phyloP scores from a whole-genome alignment of 2,888 invertebrate genomes.

The Torymus texanus region DNA sequence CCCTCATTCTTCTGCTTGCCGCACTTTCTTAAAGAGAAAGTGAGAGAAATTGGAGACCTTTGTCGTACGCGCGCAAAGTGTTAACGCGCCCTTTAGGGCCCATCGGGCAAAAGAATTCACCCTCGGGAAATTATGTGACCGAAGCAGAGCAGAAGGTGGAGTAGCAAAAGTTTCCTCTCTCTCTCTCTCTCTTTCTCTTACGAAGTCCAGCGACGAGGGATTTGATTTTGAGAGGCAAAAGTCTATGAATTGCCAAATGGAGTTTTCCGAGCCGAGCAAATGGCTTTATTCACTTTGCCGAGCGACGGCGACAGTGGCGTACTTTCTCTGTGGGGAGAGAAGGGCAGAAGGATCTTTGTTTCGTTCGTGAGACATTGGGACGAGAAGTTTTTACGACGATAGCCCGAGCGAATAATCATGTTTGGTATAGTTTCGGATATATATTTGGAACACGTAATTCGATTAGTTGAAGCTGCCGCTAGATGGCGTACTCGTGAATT shows the following conservation, averaged over 20 bases:
- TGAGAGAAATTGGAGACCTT: conserved; percentile 68
- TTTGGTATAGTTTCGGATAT: neutral
- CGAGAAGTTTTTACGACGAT: conserved; percentile 24
- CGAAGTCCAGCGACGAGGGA: conserved; percentile 40
- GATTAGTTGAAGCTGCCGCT: neutral
- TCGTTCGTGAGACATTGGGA: conserved; percentile 19
- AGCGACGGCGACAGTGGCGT: neutral
- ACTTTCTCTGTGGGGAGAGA: conserved; percentile 6
- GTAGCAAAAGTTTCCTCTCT: conserved; percentile 41
- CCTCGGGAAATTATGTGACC: conserved; percentile 69
- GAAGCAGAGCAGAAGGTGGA: neutral
- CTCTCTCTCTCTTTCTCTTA: conserved; percentile 14
- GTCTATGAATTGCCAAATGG: conserved; percentile 41
- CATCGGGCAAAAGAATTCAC: conserved; percentile 65
- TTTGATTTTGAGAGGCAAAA: conserved; percentile 47
- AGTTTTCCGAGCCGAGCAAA: conserved; percentile 42
- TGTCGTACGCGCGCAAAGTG: conserved; percentile 66
- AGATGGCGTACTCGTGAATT: too few species aligned
- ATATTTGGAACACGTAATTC: neutral
- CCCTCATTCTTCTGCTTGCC: neutral
- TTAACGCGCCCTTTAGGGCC: conserved; percentile 69
- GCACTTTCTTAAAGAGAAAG: conserved; percentile 6
- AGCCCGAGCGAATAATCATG: neutral
- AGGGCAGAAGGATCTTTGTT: conserved; percentile 34
- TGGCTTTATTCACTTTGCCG: conserved; percentile 53